A percentile compares a stretch with the other conserved stretches of the same genome.
Evolutionary conservation across 2,888 invertebrate genomes (phyloP).

Genomic region (Dicyrtoma fusca): DNA sequence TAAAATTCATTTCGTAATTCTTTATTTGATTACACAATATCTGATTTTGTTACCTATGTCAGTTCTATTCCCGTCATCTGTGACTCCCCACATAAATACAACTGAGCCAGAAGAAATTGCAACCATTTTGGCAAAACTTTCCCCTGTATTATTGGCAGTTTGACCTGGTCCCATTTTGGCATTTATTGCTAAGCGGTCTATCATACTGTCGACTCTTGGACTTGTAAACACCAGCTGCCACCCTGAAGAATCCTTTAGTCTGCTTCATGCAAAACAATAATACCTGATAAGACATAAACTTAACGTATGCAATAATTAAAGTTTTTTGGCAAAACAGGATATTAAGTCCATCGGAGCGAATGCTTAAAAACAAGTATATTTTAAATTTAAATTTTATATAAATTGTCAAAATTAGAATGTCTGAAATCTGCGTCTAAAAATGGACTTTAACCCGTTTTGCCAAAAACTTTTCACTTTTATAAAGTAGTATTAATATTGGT

Average conservation of each 20-base stretch:
- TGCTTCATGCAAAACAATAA: too few species aligned
- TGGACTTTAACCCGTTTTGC: constrained; percentile 3
- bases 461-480: constrained; percentile 5
- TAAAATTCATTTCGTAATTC: too few species aligned
- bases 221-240: constrained; percentile 96
- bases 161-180: constrained; percentile 57
- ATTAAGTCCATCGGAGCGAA: too few species aligned
- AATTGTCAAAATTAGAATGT: too few species aligned
- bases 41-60: constrained; percentile 66
- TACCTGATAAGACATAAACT: too few species aligned
- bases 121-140: constrained; percentile 73
- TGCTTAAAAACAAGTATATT: too few species aligned
- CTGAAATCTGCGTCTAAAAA: not conserved
- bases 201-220: constrained; percentile 83
- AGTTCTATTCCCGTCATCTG: constrained; percentile 73
- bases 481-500: constrained; percentile 10
- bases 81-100: constrained; percentile 78
- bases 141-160: constrained; percentile 36
- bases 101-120: constrained; percentile 78
- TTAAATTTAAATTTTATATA: too few species aligned
- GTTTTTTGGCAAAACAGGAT: too few species aligned
- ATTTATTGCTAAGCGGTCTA: constrained; percentile 91
- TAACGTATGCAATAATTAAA: too few species aligned
- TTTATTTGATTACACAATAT: too few species aligned
- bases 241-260: constrained; percentile 93